Base-by-base conservation (phyloP, 2,888 invertebrate species). In the Sussaba pulchella region DNA sequence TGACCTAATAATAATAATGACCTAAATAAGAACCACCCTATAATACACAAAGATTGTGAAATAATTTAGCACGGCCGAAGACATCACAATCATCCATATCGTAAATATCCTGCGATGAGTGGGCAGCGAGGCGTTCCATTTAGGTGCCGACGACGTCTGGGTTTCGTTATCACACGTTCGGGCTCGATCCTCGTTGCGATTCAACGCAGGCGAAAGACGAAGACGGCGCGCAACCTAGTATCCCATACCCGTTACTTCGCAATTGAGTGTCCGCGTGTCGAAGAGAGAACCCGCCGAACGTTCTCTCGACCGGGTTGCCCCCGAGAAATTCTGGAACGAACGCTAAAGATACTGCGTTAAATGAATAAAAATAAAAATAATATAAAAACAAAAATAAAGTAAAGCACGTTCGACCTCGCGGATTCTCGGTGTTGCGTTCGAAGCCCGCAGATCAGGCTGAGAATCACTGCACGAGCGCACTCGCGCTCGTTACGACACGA, bases 241-340 rank as follows among this genome's bases (percentile, higher is more conserved):
- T n/a, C 26, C 14, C 31, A 57, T 79, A 59, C 69, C 84, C 83
- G 84, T 84, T 84, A 84, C 70, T 31, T 6, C 4, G 26, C 78
- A 82, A 81, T 84, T 73, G 83, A 79, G 67, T 41, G 26, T 59
- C 52, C 43, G 66, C 31, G 31, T 17, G 59, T 24, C 54, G 61
- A 47, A 17, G 17, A 59, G 41, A 47, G 66, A 75, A 61, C 14
- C 57, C 43, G 45, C 17, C 1, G 64, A 26, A 17, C 26, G 31
- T 70, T 57, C 66, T 47, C 36, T 57, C 52, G 43, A 57, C 52
- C 76, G 39, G 50, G 59, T 77, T 59, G 45, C 59, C 59, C n/a
- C 50, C 50, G 31, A 77, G 81, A 69, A 82, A 82, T 81, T 82
- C 78, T 75, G 70, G 81, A 52, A 61, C 72, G 43, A 26, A 39